Evolutionary conservation across 2,888 invertebrate species (phyloP).

Genomic region (Mythimna pallens): DNA sequence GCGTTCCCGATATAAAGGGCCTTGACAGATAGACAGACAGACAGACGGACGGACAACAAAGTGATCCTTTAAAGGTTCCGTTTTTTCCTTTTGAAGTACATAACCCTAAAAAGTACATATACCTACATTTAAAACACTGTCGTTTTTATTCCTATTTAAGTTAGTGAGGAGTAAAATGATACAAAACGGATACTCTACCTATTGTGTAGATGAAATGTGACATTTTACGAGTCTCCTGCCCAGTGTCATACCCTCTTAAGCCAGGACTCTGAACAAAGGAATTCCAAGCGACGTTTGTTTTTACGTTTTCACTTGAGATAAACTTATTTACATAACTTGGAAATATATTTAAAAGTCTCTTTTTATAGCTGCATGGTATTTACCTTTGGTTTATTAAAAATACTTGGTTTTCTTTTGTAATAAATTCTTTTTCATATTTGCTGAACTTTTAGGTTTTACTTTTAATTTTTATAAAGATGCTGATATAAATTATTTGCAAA

Average conservation of each 20-base stretch:
- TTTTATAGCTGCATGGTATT: constrained; percentile 12
- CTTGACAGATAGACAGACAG: too few relatives aligned
- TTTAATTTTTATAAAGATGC: background rate
- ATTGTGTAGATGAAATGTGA: constrained; percentile 35
- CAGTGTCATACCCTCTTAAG: constrained; percentile 31
- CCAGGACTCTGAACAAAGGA: constrained; percentile 7
- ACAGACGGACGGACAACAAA: too few relatives aligned
- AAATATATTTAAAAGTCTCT: constrained; percentile 16
- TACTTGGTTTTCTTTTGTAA: background rate
- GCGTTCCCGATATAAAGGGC: too few relatives aligned
- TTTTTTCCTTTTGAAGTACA: background rate
- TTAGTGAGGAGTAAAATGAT: background rate
- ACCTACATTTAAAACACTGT: too few relatives aligned
- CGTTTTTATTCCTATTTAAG: too few relatives aligned
- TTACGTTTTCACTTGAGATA: constrained; percentile 18
- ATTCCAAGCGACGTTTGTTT: constrained; percentile 7
- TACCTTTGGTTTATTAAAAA: constrained; percentile 11
- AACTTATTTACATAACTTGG: constrained; percentile 25
- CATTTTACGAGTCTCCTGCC: constrained; percentile 25
- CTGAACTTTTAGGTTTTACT: background rate
- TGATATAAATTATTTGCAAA: too few relatives aligned
- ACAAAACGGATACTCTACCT: background rate
- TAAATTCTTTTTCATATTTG: background rate
- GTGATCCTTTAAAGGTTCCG: too few relatives aligned
- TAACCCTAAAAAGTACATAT: too few relatives aligned